Evolutionary conservation across 1,140 invertebrate genomes (phyloP), one percentile per base, ranked within the genome.

Genomic region (Schmidtea mediterranea): DNA sequence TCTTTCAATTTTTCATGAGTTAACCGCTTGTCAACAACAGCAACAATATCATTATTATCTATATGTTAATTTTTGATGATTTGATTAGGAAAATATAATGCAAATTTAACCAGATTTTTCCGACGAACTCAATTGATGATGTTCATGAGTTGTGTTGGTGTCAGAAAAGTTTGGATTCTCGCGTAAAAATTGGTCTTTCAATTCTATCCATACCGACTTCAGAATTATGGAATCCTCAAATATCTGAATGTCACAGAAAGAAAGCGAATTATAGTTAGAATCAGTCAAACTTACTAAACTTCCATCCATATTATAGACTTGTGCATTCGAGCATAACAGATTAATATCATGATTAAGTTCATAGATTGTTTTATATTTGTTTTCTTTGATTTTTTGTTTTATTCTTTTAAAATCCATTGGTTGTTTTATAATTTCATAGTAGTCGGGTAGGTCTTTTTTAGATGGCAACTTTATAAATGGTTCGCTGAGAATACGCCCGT

Each of bases 381-480:
- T 59, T 19, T 66, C 63, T 52, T 62, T 58, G 13, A 70, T 62
- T 41, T 36, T 36, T n/a, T 37, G 53, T 19, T 26, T 40, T 26
- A 95, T 81, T 63, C 87, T 90, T 58, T 81, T 82, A 46, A 95
- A 87, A 58, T 94, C 87, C 43, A 94, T 72, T 1, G 89, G 86
- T 59, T 82, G 82, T 56, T 83, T 83, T 54, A 95, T 94, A n/a
- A 94, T 75, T 57, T 92, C 83, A 63, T 95, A 95, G 64, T 95
- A 95, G 63, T 94, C 86, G 0, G 87, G 86, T 40, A 92, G 68
- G 56, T 89, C 81, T 55, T 81, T 75, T 38, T 78, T 72, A 1
- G 83, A 80, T 13, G 89, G 89, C 41, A 94, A 65, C 62, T 89
- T 82, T 76, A 89, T 80, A 62, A 94, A 94, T 2, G 82, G 82